These are phyloP conservation scores for Drosophila burlai DNA, from an alignment of 1,140 invertebrate species.

Conservation along the genomic window DNA sequence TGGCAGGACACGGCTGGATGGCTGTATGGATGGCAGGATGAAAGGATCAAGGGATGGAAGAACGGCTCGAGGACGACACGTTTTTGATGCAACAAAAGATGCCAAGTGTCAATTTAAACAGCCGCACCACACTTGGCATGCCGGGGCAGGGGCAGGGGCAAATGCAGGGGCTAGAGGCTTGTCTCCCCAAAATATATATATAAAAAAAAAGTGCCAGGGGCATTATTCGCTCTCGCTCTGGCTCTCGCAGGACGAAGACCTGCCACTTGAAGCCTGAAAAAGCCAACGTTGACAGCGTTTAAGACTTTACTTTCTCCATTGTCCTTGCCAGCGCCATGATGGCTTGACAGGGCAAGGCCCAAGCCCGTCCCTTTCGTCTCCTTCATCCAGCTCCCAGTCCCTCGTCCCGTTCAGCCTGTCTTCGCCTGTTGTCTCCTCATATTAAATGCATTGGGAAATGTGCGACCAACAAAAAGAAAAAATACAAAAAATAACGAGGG, in stretches of 20 bases:
- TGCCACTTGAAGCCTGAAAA: constrained; percentile 77
- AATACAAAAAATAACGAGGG: constrained; percentile 7
- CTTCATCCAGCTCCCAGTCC: constrained; percentile 3
- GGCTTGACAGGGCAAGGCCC: constrained; percentile 71
- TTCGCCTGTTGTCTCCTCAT: constrained; percentile 79
- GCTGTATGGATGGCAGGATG: constrained; percentile 16
- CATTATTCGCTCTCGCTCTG: constrained; percentile 32
- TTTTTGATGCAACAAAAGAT: constrained; percentile 83
- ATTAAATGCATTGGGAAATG: constrained; percentile 78
- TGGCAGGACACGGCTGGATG: constrained; percentile 23
- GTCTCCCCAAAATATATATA: constrained; percentile 1
- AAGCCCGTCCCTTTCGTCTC: not conserved
- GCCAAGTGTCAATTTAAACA: constrained; percentile 82
- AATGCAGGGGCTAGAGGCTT: not conserved
- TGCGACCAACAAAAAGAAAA: constrained; percentile 19
- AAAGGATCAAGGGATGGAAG: constrained; percentile 14
- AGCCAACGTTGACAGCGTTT: constrained; percentile 82
- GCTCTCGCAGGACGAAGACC: constrained; percentile 27
- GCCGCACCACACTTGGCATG: constrained; percentile 62
- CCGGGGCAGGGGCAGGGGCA: not conserved
- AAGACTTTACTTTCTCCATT: constrained; percentile 78
- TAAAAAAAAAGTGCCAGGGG: constrained; percentile 53
- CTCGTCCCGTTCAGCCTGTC: constrained; percentile 48
- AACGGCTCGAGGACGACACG: constrained; percentile 61
- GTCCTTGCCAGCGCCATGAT: constrained; percentile 69